These are phyloP conservation scores for Spisula solida DNA, from an alignment of 2,888 invertebrate genomes.

Conservation along the genomic window DNA sequence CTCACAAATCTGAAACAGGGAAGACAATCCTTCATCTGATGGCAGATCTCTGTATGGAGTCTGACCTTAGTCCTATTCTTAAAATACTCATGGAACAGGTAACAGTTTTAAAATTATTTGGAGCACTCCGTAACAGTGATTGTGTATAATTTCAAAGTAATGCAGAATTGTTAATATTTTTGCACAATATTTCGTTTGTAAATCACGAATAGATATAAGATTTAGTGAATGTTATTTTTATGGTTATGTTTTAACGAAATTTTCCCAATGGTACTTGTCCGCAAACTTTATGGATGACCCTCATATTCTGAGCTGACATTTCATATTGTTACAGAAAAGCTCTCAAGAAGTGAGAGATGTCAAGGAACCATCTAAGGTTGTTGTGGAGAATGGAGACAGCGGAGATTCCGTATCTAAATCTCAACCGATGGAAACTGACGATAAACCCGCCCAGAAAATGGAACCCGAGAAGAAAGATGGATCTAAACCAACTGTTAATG, in stretches of 20 bases:
- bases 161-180: no score
- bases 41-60: conserved; percentile 85
- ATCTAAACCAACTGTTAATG: conserved; percentile 40
- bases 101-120: no score
- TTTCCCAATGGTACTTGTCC: no score
- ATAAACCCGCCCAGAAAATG: conserved; percentile 33
- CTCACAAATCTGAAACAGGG: conserved; percentile 84
- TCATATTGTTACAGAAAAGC: conserved; percentile 37
- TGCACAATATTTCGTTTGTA: no score
- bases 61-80: conserved; percentile 80
- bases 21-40: conserved; percentile 87
- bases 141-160: no score
- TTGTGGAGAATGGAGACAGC: conserved; percentile 62
- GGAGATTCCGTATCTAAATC: conserved; percentile 44
- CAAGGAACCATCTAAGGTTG: conserved; percentile 36
- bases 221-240: no score
- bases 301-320: no score
- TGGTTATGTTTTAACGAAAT: no score
- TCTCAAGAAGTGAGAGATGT: conserved; percentile 9
- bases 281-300: no score
- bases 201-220: no score
- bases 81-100: conserved; percentile 82
- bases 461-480: conserved; percentile 46
- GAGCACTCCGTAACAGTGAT: no score
- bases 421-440: conserved; percentile 62